Base-by-base conservation (phyloP, 2,113 vertebrate genomes). In the Leucopsar rothschildi region DNA sequence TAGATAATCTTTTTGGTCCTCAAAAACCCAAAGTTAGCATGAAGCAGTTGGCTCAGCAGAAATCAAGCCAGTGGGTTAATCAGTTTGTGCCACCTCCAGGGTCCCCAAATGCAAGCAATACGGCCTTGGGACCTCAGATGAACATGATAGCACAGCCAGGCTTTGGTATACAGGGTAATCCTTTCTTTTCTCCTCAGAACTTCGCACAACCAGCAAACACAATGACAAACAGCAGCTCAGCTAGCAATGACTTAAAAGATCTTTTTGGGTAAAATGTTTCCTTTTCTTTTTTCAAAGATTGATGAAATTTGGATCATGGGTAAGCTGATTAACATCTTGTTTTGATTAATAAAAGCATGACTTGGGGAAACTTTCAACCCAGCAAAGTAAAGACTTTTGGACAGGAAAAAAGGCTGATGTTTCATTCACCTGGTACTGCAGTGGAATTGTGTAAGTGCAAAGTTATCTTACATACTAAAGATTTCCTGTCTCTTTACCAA, bases 181-280 rank as follows among this genome's bases (percentile, higher is more conserved):
- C 99, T 64, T 99, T 99, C 97, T 99, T 99, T 97, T 99, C 96
- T 95, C 99, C 99, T 14, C 99, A 99, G 98, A 99, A 99, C 98
- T 99, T 99, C 77, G 96, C 98, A 93, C 99, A 99, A 95, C 97
- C 98, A 33, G 96, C 98, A 76, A 98, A 98, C 86, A 98, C 97
- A n/a, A 95, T 99, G 91, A 98, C 98, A 97, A 99, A 95, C 59
- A 99, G 98, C 92, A 98, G 98, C 44, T 99, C 99, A 17, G 98
- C 98, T 97, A 99, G 98, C 98, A 99, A 98, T 71, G 99, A 99
- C 92, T 98, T 99, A 90, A 99, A 99, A 97, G 99, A 99, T 97
- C 98, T 99, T 73, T 99, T 99, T 78, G 99, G 99, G 81, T 99
- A 98, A 98, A 94, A 64, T 53, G 21, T 55, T 93, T 69, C 50